Base-by-base conservation (phyloP, 2,113 vertebrate species). In the Phyllostomus hastatus region DNA sequence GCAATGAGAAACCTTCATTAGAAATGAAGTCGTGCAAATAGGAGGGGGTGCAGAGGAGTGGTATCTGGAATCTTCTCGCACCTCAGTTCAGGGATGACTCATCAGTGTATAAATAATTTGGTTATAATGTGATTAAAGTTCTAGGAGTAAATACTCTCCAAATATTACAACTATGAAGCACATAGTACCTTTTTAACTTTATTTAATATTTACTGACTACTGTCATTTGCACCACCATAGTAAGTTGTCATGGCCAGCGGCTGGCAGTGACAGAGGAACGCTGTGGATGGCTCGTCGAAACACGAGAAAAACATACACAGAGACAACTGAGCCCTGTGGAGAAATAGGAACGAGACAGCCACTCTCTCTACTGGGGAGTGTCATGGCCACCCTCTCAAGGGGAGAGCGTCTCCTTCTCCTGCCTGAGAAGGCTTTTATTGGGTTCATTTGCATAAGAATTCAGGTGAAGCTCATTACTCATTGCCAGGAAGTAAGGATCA, bases 151-250 rank as follows among this genome's bases (percentile, higher is more conserved):
- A 76, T 70, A 33, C 38, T 91, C 80, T 11, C 24, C 4, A 75
- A 5, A 80, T 93, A 33, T 92, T 87, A 72, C 50, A 61, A 69
- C 43, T 59, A 10, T 57, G 17, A 90, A 81, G 17, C 38, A 79
- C 11, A 52, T 24, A 43, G 43, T 88, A 4, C 11, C 19, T 82
- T 95, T 95, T 95, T 91, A 91, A 52, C 24, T 82, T 90, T 94
- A 80, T 64, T 90, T 79, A 84, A 50, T 70, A 67, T 84, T 95
- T 57, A 64, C 80, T 75, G 61, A 73, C 19, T 73, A 67, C 22
- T 86, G 24, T 61, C 31, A 35, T 7, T 20, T 93, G 5, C 41
- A 61, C 72, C n/a, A 57, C 43, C 6, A 35, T 24, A 41, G 10
- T 48, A 67, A 81, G 5, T 73, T 41, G 38, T 41, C 38, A 41